A percentile compares a stretch with the other conserved stretches of the same genome.
Evolutionary conservation across 2,113 vertebrate genomes (phyloP).

Genomic region (Bubalus kerabau): DNA sequence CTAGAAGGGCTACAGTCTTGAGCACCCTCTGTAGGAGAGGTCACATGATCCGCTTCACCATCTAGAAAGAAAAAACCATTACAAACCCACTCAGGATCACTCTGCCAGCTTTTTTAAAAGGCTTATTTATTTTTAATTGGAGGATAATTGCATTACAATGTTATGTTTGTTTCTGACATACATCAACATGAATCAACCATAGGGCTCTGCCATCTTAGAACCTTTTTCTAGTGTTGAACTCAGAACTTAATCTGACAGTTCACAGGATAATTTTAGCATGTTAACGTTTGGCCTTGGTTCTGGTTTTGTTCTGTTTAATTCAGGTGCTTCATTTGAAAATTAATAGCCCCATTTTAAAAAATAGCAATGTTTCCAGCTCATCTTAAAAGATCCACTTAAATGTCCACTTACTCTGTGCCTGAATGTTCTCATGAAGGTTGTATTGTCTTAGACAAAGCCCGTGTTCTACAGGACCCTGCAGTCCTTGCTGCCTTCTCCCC

Average conservation of each 20-base stretch:
- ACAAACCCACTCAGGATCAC: background rate
- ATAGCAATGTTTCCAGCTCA: background rate
- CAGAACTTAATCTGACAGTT: background rate
- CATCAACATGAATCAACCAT: background rate
- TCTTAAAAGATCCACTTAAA: background rate
- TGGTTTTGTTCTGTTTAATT: background rate
- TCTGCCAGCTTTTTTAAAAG: background rate
- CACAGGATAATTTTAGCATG: background rate
- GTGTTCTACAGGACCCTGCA: accelerated
- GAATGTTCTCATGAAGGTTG: background rate
- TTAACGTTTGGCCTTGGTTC: background rate
- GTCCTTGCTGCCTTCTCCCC: background rate
- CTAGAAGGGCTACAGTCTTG: background rate
- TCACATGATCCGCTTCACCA: background rate
- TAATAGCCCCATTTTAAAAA: background rate
- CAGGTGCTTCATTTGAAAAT: background rate
- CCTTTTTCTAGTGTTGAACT: accelerated
- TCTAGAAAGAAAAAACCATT: background rate
- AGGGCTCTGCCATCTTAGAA: background rate
- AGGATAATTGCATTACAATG: background rate
- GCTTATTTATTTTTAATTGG: background rate
- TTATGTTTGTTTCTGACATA: background rate
- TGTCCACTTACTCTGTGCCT: background rate
- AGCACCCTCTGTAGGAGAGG: background rate
- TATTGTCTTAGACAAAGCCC: background rate